A percentile compares a stretch with the other conserved stretches of the same genome.
These are phyloP conservation scores for Conger conger DNA, from an alignment of 2,113 vertebrate species.

Conservation along the genomic window DNA sequence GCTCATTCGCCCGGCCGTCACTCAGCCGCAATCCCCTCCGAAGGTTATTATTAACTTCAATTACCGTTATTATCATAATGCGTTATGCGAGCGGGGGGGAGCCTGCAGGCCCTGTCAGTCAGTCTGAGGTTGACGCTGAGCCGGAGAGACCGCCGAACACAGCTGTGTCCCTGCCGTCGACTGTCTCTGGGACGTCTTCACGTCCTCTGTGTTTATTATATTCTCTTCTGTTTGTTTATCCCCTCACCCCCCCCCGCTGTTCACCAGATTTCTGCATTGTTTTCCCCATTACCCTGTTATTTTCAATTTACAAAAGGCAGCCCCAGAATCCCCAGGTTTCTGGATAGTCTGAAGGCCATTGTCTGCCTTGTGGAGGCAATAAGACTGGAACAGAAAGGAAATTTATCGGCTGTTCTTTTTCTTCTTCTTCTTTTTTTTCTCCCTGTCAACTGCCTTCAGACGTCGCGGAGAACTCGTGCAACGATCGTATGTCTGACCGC, in stretches of 20 bases:
- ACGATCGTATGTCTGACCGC: not conserved
- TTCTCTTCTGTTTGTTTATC: not conserved
- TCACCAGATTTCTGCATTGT: not conserved
- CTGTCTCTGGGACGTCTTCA: not conserved
- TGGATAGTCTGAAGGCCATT: not conserved
- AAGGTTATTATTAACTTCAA: conserved; percentile 77
- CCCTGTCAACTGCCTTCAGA: not conserved
- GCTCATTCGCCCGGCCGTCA: conserved; percentile 69
- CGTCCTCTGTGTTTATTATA: not conserved
- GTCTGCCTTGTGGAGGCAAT: no score
- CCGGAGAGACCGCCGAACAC: conserved; percentile 45
- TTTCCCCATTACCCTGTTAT: not conserved
- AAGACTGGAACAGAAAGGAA: not conserved
- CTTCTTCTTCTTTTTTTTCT: not conserved
- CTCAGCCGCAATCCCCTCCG: conserved; percentile 63
- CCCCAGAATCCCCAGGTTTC: not conserved
- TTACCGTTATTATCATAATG: conserved; percentile 72
- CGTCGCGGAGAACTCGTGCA: not conserved
- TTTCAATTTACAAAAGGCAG: not conserved
- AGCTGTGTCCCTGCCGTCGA: conserved; percentile 53
- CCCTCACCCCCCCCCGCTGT: not conserved
- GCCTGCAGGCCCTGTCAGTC: conserved; percentile 72
- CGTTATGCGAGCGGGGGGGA: conserved; percentile 62
- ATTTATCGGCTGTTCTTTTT: not conserved
- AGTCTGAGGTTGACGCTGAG: conserved; percentile 47